These are phyloP conservation scores for Drosophila repletoides DNA, from an alignment of 1,140 invertebrate genomes.

Conservation along the genomic window DNA sequence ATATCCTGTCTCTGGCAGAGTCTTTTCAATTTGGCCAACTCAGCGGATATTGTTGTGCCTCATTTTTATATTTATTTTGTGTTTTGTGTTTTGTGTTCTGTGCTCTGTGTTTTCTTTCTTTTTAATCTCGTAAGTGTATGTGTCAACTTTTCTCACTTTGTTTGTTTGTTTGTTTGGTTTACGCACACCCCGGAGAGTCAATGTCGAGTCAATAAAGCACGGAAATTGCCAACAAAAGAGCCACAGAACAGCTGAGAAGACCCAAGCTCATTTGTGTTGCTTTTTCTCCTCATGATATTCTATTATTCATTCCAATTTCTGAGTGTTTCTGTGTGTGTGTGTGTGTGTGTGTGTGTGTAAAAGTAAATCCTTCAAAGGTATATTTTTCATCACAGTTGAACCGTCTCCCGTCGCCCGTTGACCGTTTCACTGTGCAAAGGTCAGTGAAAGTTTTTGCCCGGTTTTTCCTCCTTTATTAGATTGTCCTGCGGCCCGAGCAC, in stretches of 20 bases:
- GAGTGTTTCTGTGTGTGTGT: constrained; percentile 25
- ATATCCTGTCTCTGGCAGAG: constrained; percentile 22
- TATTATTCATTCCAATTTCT: constrained; percentile 74
- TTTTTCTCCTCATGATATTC: constrained; percentile 71
- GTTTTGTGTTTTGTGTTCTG: neutral
- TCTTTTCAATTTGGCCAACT: constrained; percentile 50
- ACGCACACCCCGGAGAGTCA: constrained; percentile 66
- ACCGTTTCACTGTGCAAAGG: constrained; percentile 28
- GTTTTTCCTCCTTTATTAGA: constrained; percentile 68
- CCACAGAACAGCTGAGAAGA: constrained; percentile 20
- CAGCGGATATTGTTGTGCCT: constrained; percentile 24
- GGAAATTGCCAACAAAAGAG: constrained; percentile 61
- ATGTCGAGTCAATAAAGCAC: constrained; percentile 46
- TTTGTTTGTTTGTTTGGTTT: constrained; percentile 51
- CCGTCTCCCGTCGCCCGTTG: neutral
- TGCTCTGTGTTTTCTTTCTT: constrained; percentile 23
- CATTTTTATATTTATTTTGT: constrained; percentile 1
- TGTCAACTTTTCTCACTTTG: constrained; percentile 74
- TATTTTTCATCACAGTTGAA: constrained; percentile 64
- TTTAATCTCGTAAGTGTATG: constrained; percentile 77
- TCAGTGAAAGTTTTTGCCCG: constrained; percentile 65
- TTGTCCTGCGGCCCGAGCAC: constrained; percentile 55
- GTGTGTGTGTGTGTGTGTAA: constrained; percentile 11
- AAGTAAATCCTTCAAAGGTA: constrained; percentile 60
- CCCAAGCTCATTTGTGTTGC: constrained; percentile 67